Percentiles rank a stretch among this genome's conserved stretches.
phyloP scores from a whole-genome alignment of 2,797 vertebrate species.

The Dryobates pubescens region DNA sequence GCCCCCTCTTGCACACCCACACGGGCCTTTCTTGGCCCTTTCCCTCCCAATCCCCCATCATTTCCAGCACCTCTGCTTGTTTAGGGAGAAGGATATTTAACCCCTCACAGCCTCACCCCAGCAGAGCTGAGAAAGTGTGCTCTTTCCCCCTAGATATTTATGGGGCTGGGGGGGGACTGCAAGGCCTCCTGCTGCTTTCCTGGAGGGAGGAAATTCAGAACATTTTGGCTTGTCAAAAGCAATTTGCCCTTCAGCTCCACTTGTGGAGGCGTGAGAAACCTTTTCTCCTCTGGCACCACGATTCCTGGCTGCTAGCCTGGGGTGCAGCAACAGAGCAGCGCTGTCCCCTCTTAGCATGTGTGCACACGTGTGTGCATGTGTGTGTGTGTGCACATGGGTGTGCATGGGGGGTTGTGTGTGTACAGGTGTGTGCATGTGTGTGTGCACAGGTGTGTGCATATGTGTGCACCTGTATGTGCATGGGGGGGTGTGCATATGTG shows the following conservation, averaged over 20 bases:
- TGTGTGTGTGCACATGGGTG: no score
- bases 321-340: not conserved
- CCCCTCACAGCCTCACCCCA: not conserved
- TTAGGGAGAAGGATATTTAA: slow-evolving; percentile 46
- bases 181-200: not conserved
- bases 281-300: not conserved
- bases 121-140: not conserved
- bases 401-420: no score
- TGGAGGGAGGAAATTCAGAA: not conserved
- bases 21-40: slow-evolving; percentile 6
- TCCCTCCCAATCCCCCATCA: not conserved
- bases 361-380: not conserved
- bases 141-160: not conserved
- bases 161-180: not conserved
- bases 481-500: no score
- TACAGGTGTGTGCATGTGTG: no score
- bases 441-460: no score
- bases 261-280: not conserved
- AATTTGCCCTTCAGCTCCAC: not conserved
- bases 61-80: slow-evolving; percentile 29
- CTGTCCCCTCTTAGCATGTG: not conserved
- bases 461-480: no score
- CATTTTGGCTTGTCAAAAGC: not conserved
- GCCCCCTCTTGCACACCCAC: not conserved
- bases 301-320: not conserved